Base-by-base conservation (phyloP, 2,888 invertebrate species). In the Pollenia amentaria region DNA sequence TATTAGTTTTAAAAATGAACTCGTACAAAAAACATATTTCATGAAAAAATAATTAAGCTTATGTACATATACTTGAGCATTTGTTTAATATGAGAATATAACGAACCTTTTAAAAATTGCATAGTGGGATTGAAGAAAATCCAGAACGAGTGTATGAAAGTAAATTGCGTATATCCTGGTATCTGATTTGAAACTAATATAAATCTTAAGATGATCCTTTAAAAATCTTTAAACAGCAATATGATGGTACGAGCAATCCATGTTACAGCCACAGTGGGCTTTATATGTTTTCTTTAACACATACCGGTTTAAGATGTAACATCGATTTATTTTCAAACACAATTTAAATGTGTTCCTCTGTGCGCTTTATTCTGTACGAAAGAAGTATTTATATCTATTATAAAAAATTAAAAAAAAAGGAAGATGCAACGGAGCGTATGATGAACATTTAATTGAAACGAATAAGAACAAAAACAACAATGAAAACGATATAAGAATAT, bases 361-460 rank as follows among this genome's bases (percentile, higher is more conserved):
- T 29, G 6, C 14, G 14, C 29, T 44, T 2, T 6, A 7, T 12
- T 40, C 14, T n/a, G 14, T 62, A n/a, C 40, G n/a, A 11, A 7
- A n/a, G 9, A 62, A 40, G 40, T 40, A 42, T 29, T 42, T 57
- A 1, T 3, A 8, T 65, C 69, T 12, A 53, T 29, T 29, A 57
- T 46, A 64, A 44, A 51, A 70, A 55, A 11, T 16, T 38, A 46
- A 46, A 64, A 46, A n/a, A 46, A 77, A 29, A 29, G 29, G 53
- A 48, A 70, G 44, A 46, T 83, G 76, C 86, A 83, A 4, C 79
- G 14, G 65, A 76, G 83, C 86, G 70, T 80, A 76, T 76, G 73
- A 87, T 82, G 70, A 87, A 82, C 69, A 84, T 87, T 87, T 75
- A 87, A 82, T 87, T 84, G 78, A 78, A 84, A 60, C 14, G 48